Conservation (phyloP, 2,113 vertebrate species). For the Halcyon senegalensis region DNA sequence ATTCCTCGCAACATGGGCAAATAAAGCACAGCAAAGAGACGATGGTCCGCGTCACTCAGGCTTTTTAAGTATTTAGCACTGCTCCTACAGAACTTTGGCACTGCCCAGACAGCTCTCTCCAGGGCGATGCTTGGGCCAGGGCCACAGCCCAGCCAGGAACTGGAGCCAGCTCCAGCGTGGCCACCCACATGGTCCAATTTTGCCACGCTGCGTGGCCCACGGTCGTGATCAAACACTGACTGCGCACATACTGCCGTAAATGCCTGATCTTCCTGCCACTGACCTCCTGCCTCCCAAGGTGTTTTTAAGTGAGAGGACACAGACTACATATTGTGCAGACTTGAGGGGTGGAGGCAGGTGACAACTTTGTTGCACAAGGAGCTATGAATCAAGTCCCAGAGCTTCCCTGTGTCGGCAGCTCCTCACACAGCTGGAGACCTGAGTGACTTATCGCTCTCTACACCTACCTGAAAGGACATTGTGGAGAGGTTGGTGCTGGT, state of each 20-base stretch:
- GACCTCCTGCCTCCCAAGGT: not conserved
- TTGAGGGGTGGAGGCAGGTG: not conserved
- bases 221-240: accelerated
- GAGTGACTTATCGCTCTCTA: too few relatives aligned
- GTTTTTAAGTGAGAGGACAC: not conserved
- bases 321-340: accelerated
- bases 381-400: not conserved
- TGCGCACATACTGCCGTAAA: accelerated
- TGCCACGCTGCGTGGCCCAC: accelerated
- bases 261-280: not conserved
- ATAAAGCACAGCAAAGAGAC: accelerated
- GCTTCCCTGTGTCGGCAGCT: accelerated
- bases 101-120: too few relatives aligned
- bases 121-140: not conserved
- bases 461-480: too few relatives aligned
- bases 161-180: not conserved
- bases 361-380: not conserved
- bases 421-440: accelerated
- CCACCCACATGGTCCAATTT: accelerated
- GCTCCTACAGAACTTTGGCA: not conserved
- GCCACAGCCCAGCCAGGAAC: not conserved
- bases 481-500: too few relatives aligned
- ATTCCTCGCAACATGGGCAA: accelerated
- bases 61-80: not conserved
- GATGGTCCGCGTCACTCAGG: accelerated